Evolutionary conservation across 2,888 invertebrate genomes (phyloP), one percentile per base, ranked within the genome.

Genomic region (Drosophila aldrichi): DNA sequence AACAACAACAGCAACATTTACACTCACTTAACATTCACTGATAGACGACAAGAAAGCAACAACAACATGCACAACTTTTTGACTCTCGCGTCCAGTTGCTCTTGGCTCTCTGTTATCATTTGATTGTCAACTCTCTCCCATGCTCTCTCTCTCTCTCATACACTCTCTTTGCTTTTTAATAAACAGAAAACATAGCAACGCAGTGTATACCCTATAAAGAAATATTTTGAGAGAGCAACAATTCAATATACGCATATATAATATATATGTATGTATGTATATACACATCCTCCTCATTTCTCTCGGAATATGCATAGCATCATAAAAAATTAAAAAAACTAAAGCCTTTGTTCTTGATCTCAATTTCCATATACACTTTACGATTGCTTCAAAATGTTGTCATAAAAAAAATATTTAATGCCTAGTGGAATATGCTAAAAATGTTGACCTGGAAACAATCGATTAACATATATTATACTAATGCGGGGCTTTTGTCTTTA

Each of bases 91-190:
- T 18, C 29, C 64, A 34, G 41, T 38, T 38, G 49, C 62, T 51
- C 10, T 16, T 54, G 32, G 58, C 77, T 74, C 70, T 77, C 82
- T 74, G 82, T 86, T 86, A 82, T 82, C 82, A 86, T 66, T 77
- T 59, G 43, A n/a, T 14, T 20, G 43, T 55, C 57, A 41, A 46
- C 29, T 55, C 40, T 58, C 48, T 7, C 49, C 51, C 51, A 36
- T 6, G 16, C 59, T 52, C 46, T 56, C 38, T 48, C 57, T 56
- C 58, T 18, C 34, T 38, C 49, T 55, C 32, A 1, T 43, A 22
- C 38, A 2, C 46, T 36, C 10, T 34, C 49, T 49, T 14, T 29
- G 3, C 25, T 29, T 29, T 3, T 12, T 32, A 14, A 25, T 7
- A 25, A 49, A 0, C 20, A 14, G 14, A 18, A 12, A 32, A 3